Conservation (phyloP, 1,140 invertebrate genomes). For the Lepidotrigona ventralis region DNA sequence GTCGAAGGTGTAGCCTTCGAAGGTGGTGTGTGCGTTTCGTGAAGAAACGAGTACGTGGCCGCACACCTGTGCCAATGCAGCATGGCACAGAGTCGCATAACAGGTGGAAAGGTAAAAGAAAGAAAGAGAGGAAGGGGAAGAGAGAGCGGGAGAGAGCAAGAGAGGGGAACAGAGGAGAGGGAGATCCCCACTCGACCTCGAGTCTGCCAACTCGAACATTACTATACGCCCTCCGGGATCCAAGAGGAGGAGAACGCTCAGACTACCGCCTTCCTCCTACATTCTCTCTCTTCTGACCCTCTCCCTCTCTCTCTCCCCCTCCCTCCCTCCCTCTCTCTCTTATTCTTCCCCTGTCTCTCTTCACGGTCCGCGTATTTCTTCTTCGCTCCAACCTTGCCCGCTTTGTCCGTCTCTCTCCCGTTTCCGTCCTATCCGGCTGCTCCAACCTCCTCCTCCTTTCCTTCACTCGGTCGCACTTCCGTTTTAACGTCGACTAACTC, state of each 20-base stretch:
- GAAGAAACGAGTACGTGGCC: conserved; percentile 43
- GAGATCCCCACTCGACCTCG: conserved; percentile 70
- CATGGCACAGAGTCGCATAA: conserved; percentile 73
- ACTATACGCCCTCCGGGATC: conserved; percentile 76
- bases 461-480: conserved; percentile 51
- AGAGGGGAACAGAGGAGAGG: conserved; percentile 48
- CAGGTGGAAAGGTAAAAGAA: conserved; percentile 71
- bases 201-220: conserved; percentile 73
- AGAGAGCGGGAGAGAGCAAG: conserved; percentile 39
- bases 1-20: conserved; percentile 45
- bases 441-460: background rate
- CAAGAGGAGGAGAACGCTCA: conserved; percentile 77
- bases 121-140: conserved; percentile 32
- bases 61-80: conserved; percentile 71
- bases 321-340: conserved; percentile 28
- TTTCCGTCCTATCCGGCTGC: background rate
- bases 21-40: conserved; percentile 41
- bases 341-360: conserved; percentile 53
- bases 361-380: conserved; percentile 11
- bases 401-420: conserved; percentile 28
- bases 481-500: conserved; percentile 68
- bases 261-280: conserved; percentile 76
- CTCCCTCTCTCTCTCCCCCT: background rate
- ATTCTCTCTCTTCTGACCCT: conserved; percentile 54
- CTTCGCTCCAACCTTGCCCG: conserved; percentile 28